Evolutionary conservation across 1,140 invertebrate species (phyloP).

Genomic region (Drosophila kikkawai): DNA sequence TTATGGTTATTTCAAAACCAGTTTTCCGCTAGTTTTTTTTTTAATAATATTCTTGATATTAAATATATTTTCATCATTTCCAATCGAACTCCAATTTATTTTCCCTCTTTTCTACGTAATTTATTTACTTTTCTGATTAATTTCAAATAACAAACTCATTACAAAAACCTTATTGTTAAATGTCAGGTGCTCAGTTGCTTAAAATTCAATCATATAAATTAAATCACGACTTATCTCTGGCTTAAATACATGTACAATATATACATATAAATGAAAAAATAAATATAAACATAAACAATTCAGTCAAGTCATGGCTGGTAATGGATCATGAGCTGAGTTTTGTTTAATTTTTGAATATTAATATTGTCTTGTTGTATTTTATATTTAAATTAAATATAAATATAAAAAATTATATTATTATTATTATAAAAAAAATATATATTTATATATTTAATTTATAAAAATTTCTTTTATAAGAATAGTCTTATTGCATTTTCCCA

Average conservation of each 20-base stretch:
- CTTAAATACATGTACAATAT: not conserved
- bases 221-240: not conserved
- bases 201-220: not conserved
- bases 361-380: not conserved
- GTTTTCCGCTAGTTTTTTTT: too few species aligned
- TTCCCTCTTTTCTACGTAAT: rapidly evolving
- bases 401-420: too few species aligned
- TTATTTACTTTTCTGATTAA: not conserved
- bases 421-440: too few species aligned
- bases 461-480: not conserved
- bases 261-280: too few species aligned
- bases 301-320: not conserved
- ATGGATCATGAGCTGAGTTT: not conserved
- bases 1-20: too few species aligned
- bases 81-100: not conserved
- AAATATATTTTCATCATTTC: not conserved
- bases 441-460: too few species aligned
- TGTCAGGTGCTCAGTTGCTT: not conserved
- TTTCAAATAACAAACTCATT: not conserved
- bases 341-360: not conserved
- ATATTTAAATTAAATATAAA: too few species aligned
- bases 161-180: constrained; percentile 5
- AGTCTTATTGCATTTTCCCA: not conserved
- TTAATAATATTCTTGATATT: too few species aligned
- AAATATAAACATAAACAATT: not conserved